Conservation (phyloP, 2,888 invertebrate species). For the Cremastobaeus sp. region DNA sequence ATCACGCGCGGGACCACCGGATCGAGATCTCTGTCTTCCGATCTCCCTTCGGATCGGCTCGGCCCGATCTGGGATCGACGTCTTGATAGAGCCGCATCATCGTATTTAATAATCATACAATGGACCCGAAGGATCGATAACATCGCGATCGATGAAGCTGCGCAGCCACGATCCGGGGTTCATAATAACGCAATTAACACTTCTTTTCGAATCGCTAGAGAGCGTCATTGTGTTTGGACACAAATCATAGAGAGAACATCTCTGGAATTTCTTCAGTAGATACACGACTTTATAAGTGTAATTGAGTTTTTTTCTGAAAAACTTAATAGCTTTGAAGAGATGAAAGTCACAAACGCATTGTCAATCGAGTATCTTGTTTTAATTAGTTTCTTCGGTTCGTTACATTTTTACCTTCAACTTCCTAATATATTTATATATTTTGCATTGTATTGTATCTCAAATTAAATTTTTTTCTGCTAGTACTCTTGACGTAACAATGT, state of each 20-base stretch:
- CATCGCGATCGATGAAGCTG: slow-evolving; percentile 66
- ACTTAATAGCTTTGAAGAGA: slow-evolving; percentile 53
- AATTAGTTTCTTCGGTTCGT: neutral
- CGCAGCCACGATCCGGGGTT: slow-evolving; percentile 57
- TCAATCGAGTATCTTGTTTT: slow-evolving; percentile 10
- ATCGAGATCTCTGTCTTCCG: slow-evolving; percentile 52
- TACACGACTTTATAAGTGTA: slow-evolving; percentile 44
- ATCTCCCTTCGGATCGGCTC: slow-evolving; percentile 42
- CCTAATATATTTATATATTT: no score
- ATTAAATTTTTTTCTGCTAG: no score
- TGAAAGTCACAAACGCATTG: slow-evolving; percentile 43
- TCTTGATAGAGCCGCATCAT: slow-evolving; percentile 76
- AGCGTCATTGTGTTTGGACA: slow-evolving; percentile 64
- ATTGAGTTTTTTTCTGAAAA: slow-evolving; percentile 50
- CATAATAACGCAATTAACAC: slow-evolving; percentile 77
- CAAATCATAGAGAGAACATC: slow-evolving; percentile 62
- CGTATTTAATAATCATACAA: slow-evolving; percentile 77
- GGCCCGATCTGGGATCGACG: slow-evolving; percentile 63
- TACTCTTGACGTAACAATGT: no score
- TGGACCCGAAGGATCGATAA: slow-evolving; percentile 68
- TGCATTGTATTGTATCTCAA: no score
- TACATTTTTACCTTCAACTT: no score
- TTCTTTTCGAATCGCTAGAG: slow-evolving; percentile 69
- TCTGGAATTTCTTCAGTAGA: slow-evolving; percentile 56
- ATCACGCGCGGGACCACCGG: slow-evolving; percentile 61